These are phyloP conservation scores for Chrysolina americana DNA, from an alignment of 2,888 invertebrate genomes.

Conservation along the genomic window DNA sequence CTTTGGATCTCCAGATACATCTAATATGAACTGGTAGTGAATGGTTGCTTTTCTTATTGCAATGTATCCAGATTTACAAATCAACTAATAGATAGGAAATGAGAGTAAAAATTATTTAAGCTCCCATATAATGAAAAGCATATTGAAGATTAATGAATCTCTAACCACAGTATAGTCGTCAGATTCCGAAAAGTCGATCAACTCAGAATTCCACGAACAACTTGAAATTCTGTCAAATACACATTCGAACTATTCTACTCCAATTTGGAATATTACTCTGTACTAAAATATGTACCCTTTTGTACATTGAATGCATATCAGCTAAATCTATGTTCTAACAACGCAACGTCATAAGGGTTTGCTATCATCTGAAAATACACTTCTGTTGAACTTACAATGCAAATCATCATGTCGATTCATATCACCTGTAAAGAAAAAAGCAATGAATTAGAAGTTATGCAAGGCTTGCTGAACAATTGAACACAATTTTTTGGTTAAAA, in stretches of 20 bases:
- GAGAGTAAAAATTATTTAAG: too few species aligned
- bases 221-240: background rate
- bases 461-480: constrained; percentile 16
- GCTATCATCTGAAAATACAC: constrained; percentile 29
- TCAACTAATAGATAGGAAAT: too few species aligned
- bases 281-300: constrained; percentile 46
- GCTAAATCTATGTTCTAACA: background rate
- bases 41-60: too few species aligned
- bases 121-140: too few species aligned
- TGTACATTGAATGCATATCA: constrained; percentile 50
- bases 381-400: constrained; percentile 77
- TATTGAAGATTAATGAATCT: too few species aligned
- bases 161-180: too few species aligned
- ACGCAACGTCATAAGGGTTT: constrained; percentile 9
- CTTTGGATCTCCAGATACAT: too few species aligned
- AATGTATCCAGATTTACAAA: too few species aligned
- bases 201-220: background rate
- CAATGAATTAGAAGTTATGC: constrained; percentile 48
- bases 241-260: background rate
- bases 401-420: constrained; percentile 82
- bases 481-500: background rate
- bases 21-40: too few species aligned
- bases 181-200: too few species aligned
- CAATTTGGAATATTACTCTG: constrained; percentile 12
- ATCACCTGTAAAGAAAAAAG: constrained; percentile 76